Evolutionary conservation across 2,797 vertebrate species (phyloP).

Genomic region (Anguilla marmorata): DNA sequence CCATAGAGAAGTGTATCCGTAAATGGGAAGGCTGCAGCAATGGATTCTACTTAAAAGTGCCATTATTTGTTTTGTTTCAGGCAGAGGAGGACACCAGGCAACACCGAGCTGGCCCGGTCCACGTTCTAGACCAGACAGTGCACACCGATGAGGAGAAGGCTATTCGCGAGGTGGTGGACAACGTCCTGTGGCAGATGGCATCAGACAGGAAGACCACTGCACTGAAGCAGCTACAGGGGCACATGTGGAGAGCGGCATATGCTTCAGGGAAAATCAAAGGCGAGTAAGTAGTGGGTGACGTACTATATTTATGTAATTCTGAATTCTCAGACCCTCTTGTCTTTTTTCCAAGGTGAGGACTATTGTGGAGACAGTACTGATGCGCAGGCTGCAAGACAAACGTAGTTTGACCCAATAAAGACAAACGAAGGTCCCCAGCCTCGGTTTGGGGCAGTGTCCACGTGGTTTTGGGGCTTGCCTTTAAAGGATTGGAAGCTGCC

Average conservation of each 20-base stretch:
- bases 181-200: slow-evolving; percentile 93
- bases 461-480: background rate
- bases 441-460: background rate
- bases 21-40: background rate
- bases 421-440: background rate
- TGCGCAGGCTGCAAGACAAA: background rate
- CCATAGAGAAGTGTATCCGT: background rate
- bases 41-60: background rate
- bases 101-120: slow-evolving; percentile 82
- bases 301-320: background rate
- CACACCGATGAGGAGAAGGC: slow-evolving; percentile 80
- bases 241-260: slow-evolving; percentile 94
- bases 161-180: slow-evolving; percentile 87
- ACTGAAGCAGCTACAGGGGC: slow-evolving; percentile 93
- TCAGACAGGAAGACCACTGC: slow-evolving; percentile 93
- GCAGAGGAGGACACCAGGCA: slow-evolving; percentile 86
- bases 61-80: slow-evolving; percentile 56
- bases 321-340: background rate
- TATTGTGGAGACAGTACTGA: background rate
- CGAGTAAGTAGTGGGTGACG: slow-evolving; percentile 81
- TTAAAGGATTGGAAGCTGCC: background rate
- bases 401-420: background rate
- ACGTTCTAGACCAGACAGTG: slow-evolving; percentile 75
- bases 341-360: background rate
- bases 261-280: slow-evolving; percentile 84